Base-by-base conservation (phyloP, 1,140 invertebrate genomes). In the Amyelois transitella region DNA sequence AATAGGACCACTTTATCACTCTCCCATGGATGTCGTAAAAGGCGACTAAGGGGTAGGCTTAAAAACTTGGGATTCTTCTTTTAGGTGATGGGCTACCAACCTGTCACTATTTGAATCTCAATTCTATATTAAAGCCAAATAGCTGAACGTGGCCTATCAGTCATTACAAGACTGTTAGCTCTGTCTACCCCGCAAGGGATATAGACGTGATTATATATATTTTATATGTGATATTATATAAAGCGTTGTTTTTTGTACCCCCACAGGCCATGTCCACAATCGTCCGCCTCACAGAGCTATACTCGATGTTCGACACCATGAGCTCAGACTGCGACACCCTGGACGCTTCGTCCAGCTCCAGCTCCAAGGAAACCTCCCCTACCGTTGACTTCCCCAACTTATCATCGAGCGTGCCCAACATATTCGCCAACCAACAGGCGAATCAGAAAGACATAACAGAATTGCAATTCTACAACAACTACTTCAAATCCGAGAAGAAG, bases 231-330 rank as follows among this genome's bases (percentile, higher is more conserved):
- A 6, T 28, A 28, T 8, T 28, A 28, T 28, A 24, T 24, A 24
- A 5, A 5, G 3, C 4, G 8, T 5, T 24, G 8, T 24, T 24
- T 24, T 8, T 24, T 5, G 8, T 24, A 24, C 22, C 8, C 22
- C 32, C 32, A 22, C 67, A 91, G 77, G 89, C 92, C 1, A 84
- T 94, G 24, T 94, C 94, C 0, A 93, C 94, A 0, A 94, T 95
- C 72, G 91, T 94, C 69, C 90, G 93, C 22, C 92, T 95, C 1
- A 95, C 94, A 0, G 94, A 95, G 62, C 94, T 95, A 69, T 72
- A 95, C 0, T 92, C 91, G 43, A 89, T 91, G 32, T 90, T 93
- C 43, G 93, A 94, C 60, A 64, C 93, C 2, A 91, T 91, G 57
- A 93, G 91, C 51, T 93, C 94, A 0, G 94, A 95, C 64, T 72